Evolutionary conservation across 2,113 vertebrate genomes (phyloP), one percentile per base, ranked within the genome.

Genomic region (Epinephelus cyanopodus): DNA sequence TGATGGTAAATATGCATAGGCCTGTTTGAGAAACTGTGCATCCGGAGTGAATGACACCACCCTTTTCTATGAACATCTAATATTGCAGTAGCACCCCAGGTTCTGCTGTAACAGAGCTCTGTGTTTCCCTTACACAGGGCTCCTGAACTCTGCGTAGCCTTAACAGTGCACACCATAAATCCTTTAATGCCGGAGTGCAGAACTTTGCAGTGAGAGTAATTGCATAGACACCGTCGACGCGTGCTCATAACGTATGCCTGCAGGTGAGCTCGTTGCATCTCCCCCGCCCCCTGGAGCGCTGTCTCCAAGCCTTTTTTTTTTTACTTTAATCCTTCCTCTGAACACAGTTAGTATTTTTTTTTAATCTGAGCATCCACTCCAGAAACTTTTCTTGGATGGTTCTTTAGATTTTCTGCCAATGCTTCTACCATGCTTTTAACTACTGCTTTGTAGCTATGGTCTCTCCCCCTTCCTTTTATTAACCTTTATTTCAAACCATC

Each of bases 101-200:
- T 29, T 29, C 33, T 70, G 48, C 42, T 72, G 27, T 63, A 47
- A 81, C 77, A 62, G n/a, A 80, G 53, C 58, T 77, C 75, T 63
- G 72, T 14, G 27, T 77, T 80, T 69, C 47, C 71, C n/a, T 70
- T 60, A 29, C n/a, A 19, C 27, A 3, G 33, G 33, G 48, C 39
- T 74, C 27, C 47, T 83, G 67, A 82, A 77, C 23, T 48, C 48
- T 61, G n/a, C 27, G 19, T 64, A 58, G 57, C 61, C 67, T 71
- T 19, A 78, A 71, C 74, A 77, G 17, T 37, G 3, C 17, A 19
- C 8, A 8, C 61, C 27, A 81, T 77, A 83, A 88, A 89, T 86
- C 78, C 70, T 75, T 70, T 39, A 11, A 45, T 11, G 42, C 42
- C 9, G 1, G 11, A 45, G 42, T 11, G 42, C 11, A 12, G 42